Evolutionary conservation across 2,888 invertebrate genomes (phyloP).

Genomic region (Andrena trimmerana): DNA sequence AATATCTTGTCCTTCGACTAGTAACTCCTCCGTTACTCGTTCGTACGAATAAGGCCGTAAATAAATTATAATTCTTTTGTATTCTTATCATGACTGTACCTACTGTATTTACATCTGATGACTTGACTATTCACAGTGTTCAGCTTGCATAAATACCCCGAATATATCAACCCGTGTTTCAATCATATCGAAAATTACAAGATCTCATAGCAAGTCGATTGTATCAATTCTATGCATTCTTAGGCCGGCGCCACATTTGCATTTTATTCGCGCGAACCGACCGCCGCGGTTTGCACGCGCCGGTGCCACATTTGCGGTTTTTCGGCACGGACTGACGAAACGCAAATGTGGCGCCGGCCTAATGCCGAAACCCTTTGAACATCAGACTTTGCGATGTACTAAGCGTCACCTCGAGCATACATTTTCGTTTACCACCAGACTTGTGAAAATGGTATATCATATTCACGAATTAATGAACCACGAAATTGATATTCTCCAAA

Average conservation of each 20-base stretch:
- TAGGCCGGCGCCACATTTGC: too few species aligned
- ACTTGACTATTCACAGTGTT: slow-evolving; percentile 3
- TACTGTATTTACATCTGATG: slow-evolving; percentile 15
- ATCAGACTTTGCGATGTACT: background rate
- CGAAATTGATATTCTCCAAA: background rate
- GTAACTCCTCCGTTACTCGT: slow-evolving; percentile 4
- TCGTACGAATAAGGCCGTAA: slow-evolving; percentile 19
- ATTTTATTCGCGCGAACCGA: too few species aligned
- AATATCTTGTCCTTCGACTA: slow-evolving; percentile 3
- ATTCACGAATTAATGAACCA: background rate
- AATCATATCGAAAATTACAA: background rate
- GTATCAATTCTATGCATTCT: background rate
- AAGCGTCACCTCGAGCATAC: background rate
- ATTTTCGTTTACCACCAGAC: background rate
- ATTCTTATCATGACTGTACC: slow-evolving; percentile 4
- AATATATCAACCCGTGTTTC: background rate
- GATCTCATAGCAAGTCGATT: background rate
- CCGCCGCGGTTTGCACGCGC: too few species aligned
- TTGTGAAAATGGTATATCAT: background rate
- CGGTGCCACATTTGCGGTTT: too few species aligned
- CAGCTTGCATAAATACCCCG: background rate
- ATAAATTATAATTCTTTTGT: slow-evolving; percentile 20
- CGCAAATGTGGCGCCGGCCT: too few species aligned
- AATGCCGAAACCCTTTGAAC: background rate
- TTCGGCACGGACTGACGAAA: too few species aligned